Percentiles rank a stretch among this genome's conserved stretches.
Conservation (phyloP, 2,797 vertebrate species). For the Ctenosaura bakeri region DNA sequence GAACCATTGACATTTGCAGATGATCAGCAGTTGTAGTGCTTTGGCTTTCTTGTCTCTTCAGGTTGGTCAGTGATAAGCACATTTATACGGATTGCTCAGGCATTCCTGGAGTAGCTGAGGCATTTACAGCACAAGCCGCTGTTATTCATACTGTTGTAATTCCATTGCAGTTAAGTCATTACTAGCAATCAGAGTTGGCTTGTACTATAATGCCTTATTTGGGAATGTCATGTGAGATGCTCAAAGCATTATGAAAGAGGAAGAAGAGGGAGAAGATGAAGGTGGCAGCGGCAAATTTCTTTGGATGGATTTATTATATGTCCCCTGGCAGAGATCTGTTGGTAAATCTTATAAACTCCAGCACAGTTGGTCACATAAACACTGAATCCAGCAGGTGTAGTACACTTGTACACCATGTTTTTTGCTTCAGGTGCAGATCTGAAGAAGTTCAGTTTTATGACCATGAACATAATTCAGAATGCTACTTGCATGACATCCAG, state of each 20-base stretch:
- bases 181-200: conserved; percentile 92
- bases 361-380: conserved; percentile 72
- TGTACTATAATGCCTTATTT: conserved; percentile 96
- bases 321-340: conserved; percentile 83
- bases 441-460: conserved; percentile 27
- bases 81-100: conserved; percentile 78
- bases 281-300: conserved; percentile 77
- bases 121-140: conserved; percentile 80
- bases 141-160: conserved; percentile 95
- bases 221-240: conserved; percentile 99
- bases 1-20: conserved; percentile 78
- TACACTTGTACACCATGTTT: conserved; percentile 69
- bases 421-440: conserved; percentile 70
- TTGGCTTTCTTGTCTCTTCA: conserved; percentile 77
- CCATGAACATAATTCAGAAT: conserved; percentile 56
- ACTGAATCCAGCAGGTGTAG: conserved; percentile 76
- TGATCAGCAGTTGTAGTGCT: conserved; percentile 72
- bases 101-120: conserved; percentile 82
- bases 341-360: conserved; percentile 77
- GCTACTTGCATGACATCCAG: conserved; percentile 51
- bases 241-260: conserved; percentile 87
- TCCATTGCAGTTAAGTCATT: conserved; percentile 97
- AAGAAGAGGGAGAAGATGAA: conserved; percentile 76
- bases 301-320: conserved; percentile 90
- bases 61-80: conserved; percentile 72